Conservation (phyloP, 1,140 invertebrate species). For the Muscidifurax raptorellus region DNA sequence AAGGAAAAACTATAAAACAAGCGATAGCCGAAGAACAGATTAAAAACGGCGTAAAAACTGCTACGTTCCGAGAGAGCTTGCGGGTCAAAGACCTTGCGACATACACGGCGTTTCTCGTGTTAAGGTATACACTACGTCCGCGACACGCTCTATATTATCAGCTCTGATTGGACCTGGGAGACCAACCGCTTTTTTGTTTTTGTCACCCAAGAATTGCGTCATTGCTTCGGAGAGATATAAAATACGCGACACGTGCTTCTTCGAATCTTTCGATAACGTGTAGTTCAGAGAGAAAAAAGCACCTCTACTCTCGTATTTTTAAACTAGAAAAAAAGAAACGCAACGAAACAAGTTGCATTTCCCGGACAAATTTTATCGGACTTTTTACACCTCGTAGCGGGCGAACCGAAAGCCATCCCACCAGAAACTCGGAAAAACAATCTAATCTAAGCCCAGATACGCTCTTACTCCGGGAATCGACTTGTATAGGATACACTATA, state of each 20-base stretch:
- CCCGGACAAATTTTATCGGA: too few relatives aligned
- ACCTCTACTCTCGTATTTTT: too few relatives aligned
- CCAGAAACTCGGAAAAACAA: constrained; percentile 6
- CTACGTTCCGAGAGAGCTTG: not conserved
- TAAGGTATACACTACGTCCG: not conserved
- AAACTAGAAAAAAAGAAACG: too few relatives aligned
- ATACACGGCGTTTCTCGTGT: not conserved
- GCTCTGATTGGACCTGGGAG: not conserved
- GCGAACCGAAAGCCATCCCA: not conserved
- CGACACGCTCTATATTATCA: not conserved
- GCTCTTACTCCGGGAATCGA: not conserved
- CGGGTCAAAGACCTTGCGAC: constrained; percentile 16
- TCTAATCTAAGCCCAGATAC: constrained; percentile 2
- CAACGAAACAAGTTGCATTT: too few relatives aligned
- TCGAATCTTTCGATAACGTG: too few relatives aligned
- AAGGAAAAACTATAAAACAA: not conserved
- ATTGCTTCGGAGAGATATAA: too few relatives aligned
- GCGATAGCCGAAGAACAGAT: not conserved
- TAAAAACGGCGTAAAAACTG: constrained; percentile 10
- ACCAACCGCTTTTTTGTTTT: too few relatives aligned
- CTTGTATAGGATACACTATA: not conserved
- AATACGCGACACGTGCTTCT: too few relatives aligned
- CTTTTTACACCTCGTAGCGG: constrained; percentile 27
- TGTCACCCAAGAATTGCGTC: too few relatives aligned
- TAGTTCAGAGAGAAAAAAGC: too few relatives aligned